Percentiles rank a stretch among this genome's conserved stretches.
phyloP scores from a whole-genome alignment of 2,888 invertebrate species.

The Neoitamus cyanurus region DNA sequence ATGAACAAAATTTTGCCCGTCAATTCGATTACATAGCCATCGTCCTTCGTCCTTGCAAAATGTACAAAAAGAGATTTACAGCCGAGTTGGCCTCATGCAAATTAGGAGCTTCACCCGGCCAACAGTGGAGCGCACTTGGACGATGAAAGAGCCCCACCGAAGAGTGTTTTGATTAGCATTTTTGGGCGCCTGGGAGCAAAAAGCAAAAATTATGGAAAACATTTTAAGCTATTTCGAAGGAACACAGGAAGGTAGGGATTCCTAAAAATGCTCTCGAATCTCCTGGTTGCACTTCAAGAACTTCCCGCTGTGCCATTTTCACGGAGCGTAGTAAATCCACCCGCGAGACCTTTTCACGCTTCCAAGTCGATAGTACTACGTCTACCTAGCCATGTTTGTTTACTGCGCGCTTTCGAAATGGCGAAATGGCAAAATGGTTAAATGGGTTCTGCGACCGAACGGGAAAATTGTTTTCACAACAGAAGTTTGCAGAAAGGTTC shows the following conservation, averaged over 20 bases:
- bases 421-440: background rate
- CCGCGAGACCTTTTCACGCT: background rate
- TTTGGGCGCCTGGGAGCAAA: background rate
- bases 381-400: background rate
- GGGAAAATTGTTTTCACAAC: conserved; percentile 36
- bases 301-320: background rate
- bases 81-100: background rate
- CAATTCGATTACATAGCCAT: background rate
- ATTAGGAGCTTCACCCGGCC: background rate
- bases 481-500: conserved; percentile 9
- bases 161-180: background rate
- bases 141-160: background rate
- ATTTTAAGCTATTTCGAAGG: background rate
- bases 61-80: background rate
- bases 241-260: background rate
- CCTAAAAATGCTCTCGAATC: background rate
- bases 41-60: background rate
- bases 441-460: background rate
- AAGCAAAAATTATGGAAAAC: background rate
- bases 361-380: background rate
- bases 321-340: background rate
- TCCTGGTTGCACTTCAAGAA: background rate
- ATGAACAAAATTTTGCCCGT: background rate
- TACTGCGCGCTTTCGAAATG: background rate
- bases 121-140: background rate